A percentile compares a stretch with the other conserved stretches of the same genome.
These are phyloP conservation scores for Montipora foliosa DNA, from an alignment of 64 coral and sea anemone genomes.

Conservation along the genomic window DNA sequence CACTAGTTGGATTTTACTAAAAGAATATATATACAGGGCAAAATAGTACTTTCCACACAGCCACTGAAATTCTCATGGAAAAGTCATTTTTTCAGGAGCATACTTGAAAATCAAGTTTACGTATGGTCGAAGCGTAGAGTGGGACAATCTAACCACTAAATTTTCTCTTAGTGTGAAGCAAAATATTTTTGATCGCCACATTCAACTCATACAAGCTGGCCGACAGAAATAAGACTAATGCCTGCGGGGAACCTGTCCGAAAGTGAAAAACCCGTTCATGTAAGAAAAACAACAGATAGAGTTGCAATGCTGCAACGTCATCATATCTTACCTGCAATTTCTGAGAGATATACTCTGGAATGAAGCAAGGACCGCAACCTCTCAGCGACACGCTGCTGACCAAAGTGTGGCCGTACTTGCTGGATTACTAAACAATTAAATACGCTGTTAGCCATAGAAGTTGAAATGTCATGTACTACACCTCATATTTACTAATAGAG, in stretches of 20 bases:
- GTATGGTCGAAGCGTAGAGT: no score
- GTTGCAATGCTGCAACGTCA: background rate
- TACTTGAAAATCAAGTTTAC: no score
- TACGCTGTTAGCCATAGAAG: no score
- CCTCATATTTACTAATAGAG: no score
- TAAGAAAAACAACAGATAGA: background rate
- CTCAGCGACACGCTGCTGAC: constrained; percentile 84
- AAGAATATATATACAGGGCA: no score
- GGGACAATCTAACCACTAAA: no score
- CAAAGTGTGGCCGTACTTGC: constrained; percentile 87
- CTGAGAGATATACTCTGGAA: constrained; percentile 75
- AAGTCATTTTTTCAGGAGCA: no score
- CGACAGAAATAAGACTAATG: no score
- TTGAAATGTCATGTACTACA: no score
- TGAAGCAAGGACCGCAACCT: constrained; percentile 81
- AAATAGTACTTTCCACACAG: background rate
- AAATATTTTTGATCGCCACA: background rate
- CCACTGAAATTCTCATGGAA: background rate
- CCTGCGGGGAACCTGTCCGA: background rate
- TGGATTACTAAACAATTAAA: constrained; percentile 63
- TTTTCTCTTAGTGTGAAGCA: no score
- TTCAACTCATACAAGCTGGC: background rate
- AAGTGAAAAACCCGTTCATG: background rate
- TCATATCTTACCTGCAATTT: constrained; percentile 83
- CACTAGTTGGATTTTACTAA: no score